Base-by-base conservation (phyloP, 2,113 vertebrate species). In the Scatophagus argus region DNA sequence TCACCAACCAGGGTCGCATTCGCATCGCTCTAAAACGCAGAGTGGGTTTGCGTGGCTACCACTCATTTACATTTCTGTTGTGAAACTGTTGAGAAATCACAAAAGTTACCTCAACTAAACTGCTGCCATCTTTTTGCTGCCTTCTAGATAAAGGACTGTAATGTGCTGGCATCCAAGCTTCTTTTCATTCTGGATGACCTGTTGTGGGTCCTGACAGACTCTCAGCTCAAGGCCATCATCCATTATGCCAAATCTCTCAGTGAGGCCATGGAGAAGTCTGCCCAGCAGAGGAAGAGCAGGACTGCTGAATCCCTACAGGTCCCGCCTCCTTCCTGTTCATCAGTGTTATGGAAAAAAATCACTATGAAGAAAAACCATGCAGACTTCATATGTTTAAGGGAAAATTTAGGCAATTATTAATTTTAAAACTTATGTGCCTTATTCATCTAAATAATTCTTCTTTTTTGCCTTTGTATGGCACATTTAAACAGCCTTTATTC, bases 191-290 rank as follows among this genome's bases (percentile, higher is more conserved):
- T 99, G 87, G 98, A 99, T 34, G 98, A 99, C 86, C 93, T 99
- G 85, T 93, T 99, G 61, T 99, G 98, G 98, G 98, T 99, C 78
- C 95, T 99, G 68, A 99, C 98, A 0, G 98, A 99, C 94, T 98
- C 97, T 0, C 98, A 99, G 89, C 95, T 99, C 87, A 98, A 97
- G 90, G 97, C 98, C 8, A 97, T 99, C 94, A 97, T 99, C 93
- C 96, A 97, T 83, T 99, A 99, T 0, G 97, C 97, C 1, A 97
- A 99, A 83, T 99, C 97, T 0, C 92, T 99, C 89, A 99, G 96
- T 4, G 97, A 99, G 86, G 97, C 96, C 87, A 96, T 99, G 96
- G 97, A 99, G 89, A 98, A 96, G 80, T 97, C 98, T 3, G 94
- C 97, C 43, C 96, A 97, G 93, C 98, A 99, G 91, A 96, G 97